Conservation (phyloP, 2,113 vertebrate species). For the Tragelaphus imberbis region DNA sequence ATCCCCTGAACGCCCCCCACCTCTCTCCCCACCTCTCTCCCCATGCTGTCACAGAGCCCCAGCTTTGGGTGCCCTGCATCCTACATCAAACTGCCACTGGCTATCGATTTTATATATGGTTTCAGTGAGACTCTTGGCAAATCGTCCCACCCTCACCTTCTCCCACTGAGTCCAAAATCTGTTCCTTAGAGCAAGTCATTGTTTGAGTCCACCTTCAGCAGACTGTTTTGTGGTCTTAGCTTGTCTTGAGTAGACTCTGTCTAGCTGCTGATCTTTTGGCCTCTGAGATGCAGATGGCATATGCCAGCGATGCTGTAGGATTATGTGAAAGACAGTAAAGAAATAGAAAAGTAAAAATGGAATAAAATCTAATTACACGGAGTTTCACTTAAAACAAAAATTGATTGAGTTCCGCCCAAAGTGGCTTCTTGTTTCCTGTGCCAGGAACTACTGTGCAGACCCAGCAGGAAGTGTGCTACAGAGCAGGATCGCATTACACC, state of each 20-base stretch:
- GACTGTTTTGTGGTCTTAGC: neutral
- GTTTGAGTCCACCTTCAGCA: neutral
- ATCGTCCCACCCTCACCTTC: neutral
- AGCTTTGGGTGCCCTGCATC: neutral
- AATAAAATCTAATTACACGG: slow-evolving; percentile 64
- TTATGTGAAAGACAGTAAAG: slow-evolving; percentile 44
- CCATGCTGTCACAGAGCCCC: neutral
- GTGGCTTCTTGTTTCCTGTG: slow-evolving; percentile 79
- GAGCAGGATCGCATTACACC: slow-evolving; percentile 80
- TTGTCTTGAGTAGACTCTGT: neutral
- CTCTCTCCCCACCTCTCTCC: neutral
- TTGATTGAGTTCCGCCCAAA: slow-evolving; percentile 77
- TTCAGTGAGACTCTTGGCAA: neutral
- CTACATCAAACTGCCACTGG: neutral
- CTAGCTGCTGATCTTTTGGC: neutral
- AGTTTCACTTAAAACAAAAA: slow-evolving; percentile 73
- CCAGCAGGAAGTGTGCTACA: slow-evolving; percentile 80
- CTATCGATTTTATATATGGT: neutral
- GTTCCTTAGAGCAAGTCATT: neutral
- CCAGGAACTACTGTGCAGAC: slow-evolving; percentile 81
- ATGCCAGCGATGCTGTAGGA: neutral
- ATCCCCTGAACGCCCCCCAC: no score
- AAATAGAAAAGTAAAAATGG: slow-evolving; percentile 48
- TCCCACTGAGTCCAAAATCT: neutral
- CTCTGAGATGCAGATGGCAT: neutral